These are phyloP conservation scores for Penaeus chinensis DNA, from an alignment of 1,140 invertebrate genomes.

Conservation along the genomic window DNA sequence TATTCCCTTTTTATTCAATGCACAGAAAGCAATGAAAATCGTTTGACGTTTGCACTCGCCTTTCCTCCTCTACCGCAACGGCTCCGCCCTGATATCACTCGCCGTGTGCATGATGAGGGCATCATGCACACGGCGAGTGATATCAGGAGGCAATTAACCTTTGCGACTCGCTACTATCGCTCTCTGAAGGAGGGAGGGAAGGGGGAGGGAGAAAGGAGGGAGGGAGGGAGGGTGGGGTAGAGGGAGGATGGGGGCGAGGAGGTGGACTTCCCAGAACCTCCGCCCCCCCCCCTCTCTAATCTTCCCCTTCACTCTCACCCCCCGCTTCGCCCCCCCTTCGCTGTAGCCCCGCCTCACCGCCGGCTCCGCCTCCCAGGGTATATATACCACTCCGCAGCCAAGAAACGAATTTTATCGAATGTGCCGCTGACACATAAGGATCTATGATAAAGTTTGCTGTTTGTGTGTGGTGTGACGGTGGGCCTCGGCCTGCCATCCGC, in stretches of 20 bases:
- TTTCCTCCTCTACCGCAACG: too few species aligned
- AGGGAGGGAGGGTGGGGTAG: neutral
- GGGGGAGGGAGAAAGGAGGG: neutral
- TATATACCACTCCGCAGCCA: slow-evolving; percentile 52
- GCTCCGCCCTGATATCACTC: too few species aligned
- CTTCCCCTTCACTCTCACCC: neutral
- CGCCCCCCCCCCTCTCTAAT: neutral
- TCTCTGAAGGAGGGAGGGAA: neutral
- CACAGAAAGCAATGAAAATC: too few species aligned
- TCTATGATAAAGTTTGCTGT: slow-evolving; percentile 52
- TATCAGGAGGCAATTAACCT: too few species aligned
- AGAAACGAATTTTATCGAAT: slow-evolving; percentile 60
- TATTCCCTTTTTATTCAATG: too few species aligned
- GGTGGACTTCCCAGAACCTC: neutral
- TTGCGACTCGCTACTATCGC: neutral
- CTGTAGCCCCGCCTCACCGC: slow-evolving; percentile 23
- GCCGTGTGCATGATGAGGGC: too few species aligned
- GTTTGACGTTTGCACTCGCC: too few species aligned
- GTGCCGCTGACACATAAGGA: slow-evolving; percentile 51
- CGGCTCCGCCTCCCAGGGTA: slow-evolving; percentile 31
- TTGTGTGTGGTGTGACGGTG: slow-evolving; percentile 33
- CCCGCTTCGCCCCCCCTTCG: neutral
- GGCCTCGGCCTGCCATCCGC: slow-evolving; percentile 12
- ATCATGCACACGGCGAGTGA: too few species aligned
- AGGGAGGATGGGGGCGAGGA: neutral